phyloP scores from a whole-genome alignment of 1,140 invertebrate species.

The Archivesica marissinica region DNA sequence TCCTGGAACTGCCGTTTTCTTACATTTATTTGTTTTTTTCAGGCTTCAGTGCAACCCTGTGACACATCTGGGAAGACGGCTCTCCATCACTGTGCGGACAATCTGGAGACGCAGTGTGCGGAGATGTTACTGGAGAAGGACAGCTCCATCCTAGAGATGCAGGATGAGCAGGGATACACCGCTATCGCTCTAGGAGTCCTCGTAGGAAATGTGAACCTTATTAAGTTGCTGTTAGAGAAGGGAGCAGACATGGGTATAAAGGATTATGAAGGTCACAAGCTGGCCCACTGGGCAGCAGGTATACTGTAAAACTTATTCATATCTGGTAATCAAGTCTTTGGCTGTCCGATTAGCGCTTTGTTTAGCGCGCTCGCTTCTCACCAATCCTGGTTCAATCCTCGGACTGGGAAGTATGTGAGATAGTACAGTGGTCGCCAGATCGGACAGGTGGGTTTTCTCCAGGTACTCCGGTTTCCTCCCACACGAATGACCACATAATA shows the following conservation, averaged over 20 bases:
- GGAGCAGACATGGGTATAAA: slow-evolving; percentile 93
- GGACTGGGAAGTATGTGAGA: too few relatives aligned
- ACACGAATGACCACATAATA: too few relatives aligned
- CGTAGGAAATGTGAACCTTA: slow-evolving; percentile 81
- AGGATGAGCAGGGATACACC: slow-evolving; percentile 97
- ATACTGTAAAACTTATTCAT: slow-evolving; percentile 75
- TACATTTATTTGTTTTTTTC: slow-evolving; percentile 48
- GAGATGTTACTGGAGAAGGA: slow-evolving; percentile 86
- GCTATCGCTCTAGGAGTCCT: slow-evolving; percentile 89
- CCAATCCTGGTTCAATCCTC: too few relatives aligned
- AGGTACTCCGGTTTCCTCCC: too few relatives aligned
- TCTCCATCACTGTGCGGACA: slow-evolving; percentile 95
- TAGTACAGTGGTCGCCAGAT: too few relatives aligned
- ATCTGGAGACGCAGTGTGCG: slow-evolving; percentile 85
- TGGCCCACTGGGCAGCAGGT: slow-evolving; percentile 99
- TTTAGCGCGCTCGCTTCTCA: too few relatives aligned
- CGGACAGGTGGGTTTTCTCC: too few relatives aligned
- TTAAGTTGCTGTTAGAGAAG: slow-evolving; percentile 81
- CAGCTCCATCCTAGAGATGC: slow-evolving; percentile 88
- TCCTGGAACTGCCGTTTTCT: too few relatives aligned
- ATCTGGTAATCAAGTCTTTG: too few relatives aligned
- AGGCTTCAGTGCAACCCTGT: slow-evolving; percentile 69
- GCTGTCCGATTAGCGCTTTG: too few relatives aligned
- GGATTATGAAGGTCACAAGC: slow-evolving; percentile 97
- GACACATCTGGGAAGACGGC: slow-evolving; percentile 89